Evolutionary conservation across 2,888 invertebrate species (phyloP).

Genomic region (Caenorhabditis imperialis): DNA sequence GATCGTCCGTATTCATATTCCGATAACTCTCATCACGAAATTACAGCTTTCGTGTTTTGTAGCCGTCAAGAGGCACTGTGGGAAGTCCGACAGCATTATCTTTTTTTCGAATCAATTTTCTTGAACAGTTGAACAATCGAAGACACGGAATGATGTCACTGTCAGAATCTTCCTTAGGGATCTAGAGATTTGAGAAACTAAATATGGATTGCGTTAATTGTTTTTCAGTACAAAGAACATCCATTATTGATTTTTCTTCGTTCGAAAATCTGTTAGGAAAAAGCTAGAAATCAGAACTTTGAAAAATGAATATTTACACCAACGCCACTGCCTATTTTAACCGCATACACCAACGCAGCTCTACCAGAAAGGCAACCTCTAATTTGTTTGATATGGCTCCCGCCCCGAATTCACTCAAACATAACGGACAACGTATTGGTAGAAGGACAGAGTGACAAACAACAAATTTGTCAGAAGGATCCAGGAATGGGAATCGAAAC

Average conservation of each 20-base stretch:
- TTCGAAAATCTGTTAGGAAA: no score
- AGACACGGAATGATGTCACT: conserved; percentile 29
- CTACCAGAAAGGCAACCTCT: conserved; percentile 4
- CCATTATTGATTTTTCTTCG: not conserved
- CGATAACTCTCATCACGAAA: conserved; percentile 1
- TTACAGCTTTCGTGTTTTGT: conserved; percentile 37
- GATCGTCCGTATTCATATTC: no score
- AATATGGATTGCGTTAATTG: no score
- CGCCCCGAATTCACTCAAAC: conserved; percentile 12
- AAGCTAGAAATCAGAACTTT: not conserved
- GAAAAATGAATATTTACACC: no score
- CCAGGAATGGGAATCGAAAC: not conserved
- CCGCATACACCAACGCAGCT: not conserved
- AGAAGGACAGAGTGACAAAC: conserved; percentile 7
- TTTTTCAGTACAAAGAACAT: not conserved
- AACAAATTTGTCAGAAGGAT: conserved; percentile 1
- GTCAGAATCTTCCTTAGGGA: conserved; percentile 15
- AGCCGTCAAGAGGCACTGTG: conserved; percentile 5
- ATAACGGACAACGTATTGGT: conserved; percentile 3
- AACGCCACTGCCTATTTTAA: not conserved
- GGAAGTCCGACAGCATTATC: conserved; percentile 11
- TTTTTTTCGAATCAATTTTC: conserved; percentile 15
- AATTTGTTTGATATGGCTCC: conserved; percentile 22
- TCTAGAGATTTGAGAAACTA: no score
- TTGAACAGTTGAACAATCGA: conserved; percentile 23